phyloP scores from a whole-genome alignment of 2,797 vertebrate species.

The Schizopygopsis pylzovi region DNA sequence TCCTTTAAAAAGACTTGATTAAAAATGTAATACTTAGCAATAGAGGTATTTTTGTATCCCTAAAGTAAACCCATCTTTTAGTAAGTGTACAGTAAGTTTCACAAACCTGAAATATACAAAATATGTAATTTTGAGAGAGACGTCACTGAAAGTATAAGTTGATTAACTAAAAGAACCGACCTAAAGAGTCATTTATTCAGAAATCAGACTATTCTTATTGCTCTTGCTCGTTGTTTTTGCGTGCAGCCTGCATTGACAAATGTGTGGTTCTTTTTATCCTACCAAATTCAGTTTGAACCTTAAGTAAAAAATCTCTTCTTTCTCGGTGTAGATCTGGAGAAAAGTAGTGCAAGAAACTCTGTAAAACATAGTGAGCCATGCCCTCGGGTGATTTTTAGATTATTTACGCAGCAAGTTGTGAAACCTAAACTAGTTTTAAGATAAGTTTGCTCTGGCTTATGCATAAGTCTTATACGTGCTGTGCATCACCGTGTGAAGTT shows the following conservation, averaged over 20 bases:
- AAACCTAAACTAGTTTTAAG: conserved; percentile 10
- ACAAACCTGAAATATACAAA: neutral
- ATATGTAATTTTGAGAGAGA: neutral
- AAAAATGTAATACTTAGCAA: neutral
- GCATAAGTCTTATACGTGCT: neutral
- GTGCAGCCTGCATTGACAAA: neutral
- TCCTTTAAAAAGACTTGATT: neutral
- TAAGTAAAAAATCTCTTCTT: neutral
- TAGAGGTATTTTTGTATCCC: neutral
- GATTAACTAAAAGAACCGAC: neutral
- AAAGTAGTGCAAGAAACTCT: neutral
- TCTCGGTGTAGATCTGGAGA: neutral
- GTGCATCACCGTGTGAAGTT: neutral
- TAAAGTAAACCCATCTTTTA: neutral
- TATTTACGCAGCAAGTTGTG: conserved; percentile 6
- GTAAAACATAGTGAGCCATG: neutral
- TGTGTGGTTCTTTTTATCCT: neutral
- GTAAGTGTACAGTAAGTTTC: neutral
- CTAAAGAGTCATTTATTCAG: neutral
- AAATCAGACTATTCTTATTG: neutral
- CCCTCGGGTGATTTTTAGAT: neutral
- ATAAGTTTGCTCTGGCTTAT: neutral
- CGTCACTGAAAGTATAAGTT: neutral
- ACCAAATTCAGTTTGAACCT: neutral
- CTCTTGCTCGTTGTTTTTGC: neutral